A percentile compares a stretch with the other conserved stretches of the same genome.
phyloP scores from a whole-genome alignment of 2,888 invertebrate species.

The Erebia ligea region DNA sequence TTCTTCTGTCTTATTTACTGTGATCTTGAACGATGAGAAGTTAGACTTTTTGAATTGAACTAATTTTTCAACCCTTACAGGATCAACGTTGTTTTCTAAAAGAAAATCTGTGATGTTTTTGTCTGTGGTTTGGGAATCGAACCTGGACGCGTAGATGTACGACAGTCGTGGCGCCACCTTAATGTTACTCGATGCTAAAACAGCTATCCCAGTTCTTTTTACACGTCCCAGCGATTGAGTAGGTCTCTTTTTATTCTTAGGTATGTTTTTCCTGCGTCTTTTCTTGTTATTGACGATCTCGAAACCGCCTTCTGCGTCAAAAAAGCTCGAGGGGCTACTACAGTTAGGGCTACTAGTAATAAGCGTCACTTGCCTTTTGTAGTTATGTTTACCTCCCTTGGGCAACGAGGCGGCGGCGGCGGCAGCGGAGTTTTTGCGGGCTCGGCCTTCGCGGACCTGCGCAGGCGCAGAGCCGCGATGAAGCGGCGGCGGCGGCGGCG shows the following conservation, averaged over 20 bases:
- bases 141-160: neutral
- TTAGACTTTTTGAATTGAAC: slow-evolving; percentile 1
- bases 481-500: neutral
- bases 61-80: neutral
- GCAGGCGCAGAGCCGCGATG: neutral
- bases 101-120: neutral
- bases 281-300: slow-evolving; percentile 1
- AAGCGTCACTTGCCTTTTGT: neutral
- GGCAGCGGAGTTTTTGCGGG: too few species aligned
- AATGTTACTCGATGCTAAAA: neutral
- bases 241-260: neutral
- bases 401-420: too few species aligned
- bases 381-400: neutral
- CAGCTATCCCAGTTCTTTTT: neutral
- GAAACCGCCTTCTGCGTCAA: neutral
- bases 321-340: neutral
- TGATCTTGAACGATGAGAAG: neutral
- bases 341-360: slow-evolving; percentile 2
- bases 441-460: too few species aligned
- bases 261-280: neutral
- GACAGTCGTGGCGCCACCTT: neutral
- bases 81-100: neutral
- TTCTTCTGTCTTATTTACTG: slow-evolving; percentile 1
- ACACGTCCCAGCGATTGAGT: neutral
- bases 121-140: neutral